Evolutionary conservation across 2,113 vertebrate genomes (phyloP), one percentile per base, ranked within the genome.

Genomic region (Himantopus leucocephalus): DNA sequence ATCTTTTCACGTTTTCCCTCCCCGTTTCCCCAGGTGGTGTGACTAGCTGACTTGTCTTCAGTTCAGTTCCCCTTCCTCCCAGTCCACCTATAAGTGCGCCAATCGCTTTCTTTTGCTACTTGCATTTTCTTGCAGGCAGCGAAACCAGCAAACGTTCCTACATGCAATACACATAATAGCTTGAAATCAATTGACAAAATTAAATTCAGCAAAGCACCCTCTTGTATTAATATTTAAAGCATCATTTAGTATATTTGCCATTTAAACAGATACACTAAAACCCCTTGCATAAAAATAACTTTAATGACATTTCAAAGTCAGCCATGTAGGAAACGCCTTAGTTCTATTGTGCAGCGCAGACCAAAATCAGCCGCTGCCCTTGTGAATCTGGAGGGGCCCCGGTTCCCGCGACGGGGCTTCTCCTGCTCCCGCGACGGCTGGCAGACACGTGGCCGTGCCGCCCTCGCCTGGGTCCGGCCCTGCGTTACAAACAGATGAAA

Each of bases 211-310:
- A 75, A 78, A 92, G 63, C 90, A 75, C 11, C 70, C 50, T 89
- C 72, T 47, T 41, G 17, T 45, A 94, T 94, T 58, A 96, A 96
- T 93, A 96, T 90, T 97, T 94, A 87, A 94, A 92, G 89, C 86
- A 77, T 53, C 48, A 7, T 91, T 95, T 79, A 45, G 56, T 75
- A 18, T n/a, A 34, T 84, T 62, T 87, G 81, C 70, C 91, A 48
- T 87, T 96, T 75, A 75, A 94, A 87, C 77, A 93, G 70, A 74
- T 23, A 34, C 34, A 20, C 55, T 22, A 88, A 93, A 75, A 10
- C 70, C 37, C 47, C 19, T n/a, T 43, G 91, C 52, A 85, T 77
- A 59, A 90, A 88, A 95, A 91, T 48, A 81, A 75, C 37, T 72
- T 45, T 47, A 84, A 94, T 41, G 81, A 47, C 70, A 55, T 86